Conservation (phyloP, 1,140 invertebrate genomes). For the Thereuonema tuberculata region DNA sequence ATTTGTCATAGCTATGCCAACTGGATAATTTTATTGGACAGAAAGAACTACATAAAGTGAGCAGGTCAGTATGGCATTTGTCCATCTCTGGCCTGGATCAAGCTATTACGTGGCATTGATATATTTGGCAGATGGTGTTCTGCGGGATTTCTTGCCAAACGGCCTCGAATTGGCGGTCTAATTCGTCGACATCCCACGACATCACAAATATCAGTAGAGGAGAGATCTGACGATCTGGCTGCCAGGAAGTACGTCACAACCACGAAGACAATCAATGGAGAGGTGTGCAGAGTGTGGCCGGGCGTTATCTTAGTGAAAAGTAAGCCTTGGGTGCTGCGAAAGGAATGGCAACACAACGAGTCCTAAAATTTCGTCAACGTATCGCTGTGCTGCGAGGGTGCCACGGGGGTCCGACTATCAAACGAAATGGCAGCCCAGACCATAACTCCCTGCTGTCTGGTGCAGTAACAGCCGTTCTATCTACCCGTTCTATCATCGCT, state of each 20-base stretch:
- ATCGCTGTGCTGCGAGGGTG: not conserved
- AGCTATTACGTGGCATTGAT: too few relatives aligned
- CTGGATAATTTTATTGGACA: not conserved
- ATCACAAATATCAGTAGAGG: too few relatives aligned
- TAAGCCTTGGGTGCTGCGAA: not conserved
- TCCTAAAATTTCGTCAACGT: not conserved
- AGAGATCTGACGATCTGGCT: too few relatives aligned
- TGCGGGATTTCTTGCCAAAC: not conserved
- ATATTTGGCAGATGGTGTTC: not conserved
- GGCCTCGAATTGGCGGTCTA: not conserved
- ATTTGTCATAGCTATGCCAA: too few relatives aligned
- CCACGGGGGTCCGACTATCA: not conserved
- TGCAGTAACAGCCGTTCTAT: too few relatives aligned
- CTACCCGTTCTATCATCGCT: too few relatives aligned
- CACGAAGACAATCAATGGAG: not conserved
- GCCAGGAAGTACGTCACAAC: too few relatives aligned
- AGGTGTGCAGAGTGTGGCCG: not conserved
- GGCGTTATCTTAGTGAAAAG: not conserved
- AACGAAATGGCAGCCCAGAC: not conserved
- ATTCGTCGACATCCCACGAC: not conserved
- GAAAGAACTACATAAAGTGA: not conserved
- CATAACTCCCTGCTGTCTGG: not conserved
- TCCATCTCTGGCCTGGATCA: not conserved
- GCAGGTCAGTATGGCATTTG: not conserved
- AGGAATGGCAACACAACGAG: not conserved